Percentiles rank a stretch among this genome's conserved stretches.
Conservation (phyloP, 2,888 invertebrate species). For the Drosophila rellima region DNA sequence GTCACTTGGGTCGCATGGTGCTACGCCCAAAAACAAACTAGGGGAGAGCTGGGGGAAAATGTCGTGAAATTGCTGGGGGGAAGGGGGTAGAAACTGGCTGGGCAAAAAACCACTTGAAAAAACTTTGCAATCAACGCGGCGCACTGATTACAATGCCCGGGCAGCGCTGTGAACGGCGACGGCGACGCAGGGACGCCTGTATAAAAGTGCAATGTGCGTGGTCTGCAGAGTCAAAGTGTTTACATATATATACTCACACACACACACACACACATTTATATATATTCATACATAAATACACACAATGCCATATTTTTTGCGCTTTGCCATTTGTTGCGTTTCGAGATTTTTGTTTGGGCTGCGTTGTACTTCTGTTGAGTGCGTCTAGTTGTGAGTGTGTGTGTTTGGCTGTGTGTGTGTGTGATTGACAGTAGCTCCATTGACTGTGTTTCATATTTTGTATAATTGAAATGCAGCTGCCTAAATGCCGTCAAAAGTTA, state of each 20-base stretch:
- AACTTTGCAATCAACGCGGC: conserved; percentile 77
- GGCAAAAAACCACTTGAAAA: conserved; percentile 71
- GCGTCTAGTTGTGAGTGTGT: conserved; percentile 20
- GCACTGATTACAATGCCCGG: conserved; percentile 73
- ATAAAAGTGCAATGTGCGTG: conserved; percentile 77
- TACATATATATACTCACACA: conserved; percentile 29
- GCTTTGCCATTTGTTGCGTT: conserved; percentile 72
- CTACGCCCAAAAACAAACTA: conserved; percentile 49
- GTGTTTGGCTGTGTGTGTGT: conserved; percentile 35
- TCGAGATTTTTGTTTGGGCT: conserved; percentile 46
- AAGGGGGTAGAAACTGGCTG: background rate
- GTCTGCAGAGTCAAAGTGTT: conserved; percentile 53
- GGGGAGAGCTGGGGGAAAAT: conserved; percentile 8
- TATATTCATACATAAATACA: conserved; percentile 30
- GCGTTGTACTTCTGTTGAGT: conserved; percentile 19
- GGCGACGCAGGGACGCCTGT: conserved; percentile 38
- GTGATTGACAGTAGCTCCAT: conserved; percentile 53
- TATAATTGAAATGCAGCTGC: conserved; percentile 56
- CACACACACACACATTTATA: conserved; percentile 6
- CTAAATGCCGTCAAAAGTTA: conserved; percentile 69
- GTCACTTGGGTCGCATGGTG: conserved; percentile 19
- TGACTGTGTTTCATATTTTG: conserved; percentile 41
- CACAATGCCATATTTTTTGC: conserved; percentile 66
- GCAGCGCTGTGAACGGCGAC: conserved; percentile 37
- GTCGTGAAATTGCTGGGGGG: background rate